Evolutionary conservation across 2,113 vertebrate genomes (phyloP).

Genomic region (Gila orcuttii): DNA sequence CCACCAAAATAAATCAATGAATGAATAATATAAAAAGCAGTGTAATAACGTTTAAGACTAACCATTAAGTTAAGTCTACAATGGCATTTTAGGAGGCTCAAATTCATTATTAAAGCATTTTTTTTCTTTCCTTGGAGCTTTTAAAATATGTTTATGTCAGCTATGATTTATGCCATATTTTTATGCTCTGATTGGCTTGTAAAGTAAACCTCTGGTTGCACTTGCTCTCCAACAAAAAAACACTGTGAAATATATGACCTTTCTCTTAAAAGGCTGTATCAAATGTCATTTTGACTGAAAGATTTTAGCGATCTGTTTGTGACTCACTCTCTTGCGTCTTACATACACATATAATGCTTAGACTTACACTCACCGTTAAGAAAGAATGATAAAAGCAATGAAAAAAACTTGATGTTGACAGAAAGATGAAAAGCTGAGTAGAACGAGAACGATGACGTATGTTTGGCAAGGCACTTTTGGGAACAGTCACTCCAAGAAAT

Average conservation of each 20-base stretch:
- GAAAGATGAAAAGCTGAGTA: slow-evolving; percentile 32
- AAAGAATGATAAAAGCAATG: slow-evolving; percentile 8
- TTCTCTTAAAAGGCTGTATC: slow-evolving; percentile 26
- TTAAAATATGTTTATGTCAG: slow-evolving; percentile 32
- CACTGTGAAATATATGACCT: slow-evolving; percentile 27
- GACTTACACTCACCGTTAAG: not conserved
- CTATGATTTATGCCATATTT: slow-evolving; percentile 28
- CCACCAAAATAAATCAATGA: not conserved
- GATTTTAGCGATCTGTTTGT: slow-evolving; percentile 31
- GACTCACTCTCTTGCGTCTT: slow-evolving; percentile 15
- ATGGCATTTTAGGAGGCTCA: slow-evolving; percentile 2
- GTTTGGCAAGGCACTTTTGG: slow-evolving; percentile 17
- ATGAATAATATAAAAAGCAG: not conserved
- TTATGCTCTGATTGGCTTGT: slow-evolving; percentile 28
- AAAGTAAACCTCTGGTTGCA: slow-evolving; percentile 41
- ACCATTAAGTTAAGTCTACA: not conserved
- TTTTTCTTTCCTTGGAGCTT: slow-evolving; percentile 22
- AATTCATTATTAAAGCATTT: slow-evolving; percentile 17
- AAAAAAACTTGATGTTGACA: slow-evolving; percentile 6
- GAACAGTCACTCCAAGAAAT: slow-evolving; percentile 24
- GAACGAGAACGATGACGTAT: slow-evolving; percentile 31
- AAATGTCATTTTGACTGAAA: slow-evolving; percentile 28
- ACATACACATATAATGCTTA: slow-evolving; percentile 6
- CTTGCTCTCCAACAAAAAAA: slow-evolving; percentile 37
- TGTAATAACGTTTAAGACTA: not conserved